Evolutionary conservation across 2,888 invertebrate genomes (phyloP).

Genomic region (Machimus rusticus): DNA sequence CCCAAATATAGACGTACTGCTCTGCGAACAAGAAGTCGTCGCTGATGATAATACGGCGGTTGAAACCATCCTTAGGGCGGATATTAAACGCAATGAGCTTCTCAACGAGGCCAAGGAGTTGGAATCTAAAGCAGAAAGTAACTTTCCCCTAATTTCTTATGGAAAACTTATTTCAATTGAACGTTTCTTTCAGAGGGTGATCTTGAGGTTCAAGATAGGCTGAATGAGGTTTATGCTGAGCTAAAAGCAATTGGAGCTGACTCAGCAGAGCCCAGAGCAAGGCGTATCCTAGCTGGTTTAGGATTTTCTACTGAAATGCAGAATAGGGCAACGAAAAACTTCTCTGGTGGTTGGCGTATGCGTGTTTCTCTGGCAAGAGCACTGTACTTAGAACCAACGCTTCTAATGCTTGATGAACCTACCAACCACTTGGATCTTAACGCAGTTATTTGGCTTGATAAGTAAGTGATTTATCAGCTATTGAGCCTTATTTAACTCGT

Average conservation of each 20-base stretch:
- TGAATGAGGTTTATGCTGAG: constrained; percentile 94
- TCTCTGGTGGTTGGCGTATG: constrained; percentile 98
- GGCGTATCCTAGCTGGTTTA: constrained; percentile 95
- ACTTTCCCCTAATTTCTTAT: not conserved
- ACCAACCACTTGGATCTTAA: constrained; percentile 99
- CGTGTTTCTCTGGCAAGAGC: constrained; percentile 96
- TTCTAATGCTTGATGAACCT: constrained; percentile 97
- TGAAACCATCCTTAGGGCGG: constrained; percentile 91
- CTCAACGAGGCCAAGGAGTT: constrained; percentile 84
- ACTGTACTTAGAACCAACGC: constrained; percentile 94
- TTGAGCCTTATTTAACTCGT: too few relatives aligned
- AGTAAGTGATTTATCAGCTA: constrained; percentile 68
- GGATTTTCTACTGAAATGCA: constrained; percentile 93
- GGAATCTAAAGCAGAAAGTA: constrained; percentile 72
- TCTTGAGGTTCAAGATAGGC: constrained; percentile 74
- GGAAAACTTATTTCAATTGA: not conserved
- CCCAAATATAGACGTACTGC: constrained; percentile 91
- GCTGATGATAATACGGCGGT: constrained; percentile 95
- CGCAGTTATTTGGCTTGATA: constrained; percentile 99
- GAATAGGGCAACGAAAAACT: constrained; percentile 86
- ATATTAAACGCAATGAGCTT: constrained; percentile 84
- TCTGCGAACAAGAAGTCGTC: constrained; percentile 98
- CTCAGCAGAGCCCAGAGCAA: constrained; percentile 95
- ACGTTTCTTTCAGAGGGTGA: constrained; percentile 67
- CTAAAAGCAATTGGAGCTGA: constrained; percentile 96